These are phyloP conservation scores for Synaphobranchus kaupii DNA, from an alignment of 2,797 vertebrate species.

Conservation along the genomic window DNA sequence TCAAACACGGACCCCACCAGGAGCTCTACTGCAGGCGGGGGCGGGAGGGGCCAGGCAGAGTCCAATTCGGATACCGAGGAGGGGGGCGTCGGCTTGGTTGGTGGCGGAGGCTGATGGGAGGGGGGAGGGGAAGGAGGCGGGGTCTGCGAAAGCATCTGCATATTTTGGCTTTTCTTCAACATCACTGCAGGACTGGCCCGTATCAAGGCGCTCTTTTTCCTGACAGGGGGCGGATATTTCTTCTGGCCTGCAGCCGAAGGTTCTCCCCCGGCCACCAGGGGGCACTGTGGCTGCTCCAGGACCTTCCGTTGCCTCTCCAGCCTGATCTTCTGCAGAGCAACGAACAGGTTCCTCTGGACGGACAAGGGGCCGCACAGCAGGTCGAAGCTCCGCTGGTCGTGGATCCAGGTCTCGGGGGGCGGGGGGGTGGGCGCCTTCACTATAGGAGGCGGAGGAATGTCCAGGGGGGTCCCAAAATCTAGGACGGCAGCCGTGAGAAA, in stretches of 20 bases:
- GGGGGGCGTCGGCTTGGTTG: constrained; percentile 59
- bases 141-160: constrained; percentile 21
- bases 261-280: constrained; percentile 36
- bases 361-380: constrained; percentile 72
- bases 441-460: constrained; percentile 88
- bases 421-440: constrained; percentile 86
- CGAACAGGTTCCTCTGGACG: constrained; percentile 55
- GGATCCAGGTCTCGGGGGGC: constrained; percentile 80
- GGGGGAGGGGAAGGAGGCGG: constrained; percentile 76
- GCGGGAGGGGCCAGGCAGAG: constrained; percentile 75
- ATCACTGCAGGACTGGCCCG: not conserved
- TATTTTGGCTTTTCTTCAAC: constrained; percentile 24
- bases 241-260: constrained; percentile 49
- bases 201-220: constrained; percentile 28
- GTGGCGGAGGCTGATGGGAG: constrained; percentile 72
- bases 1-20: constrained; percentile 65
- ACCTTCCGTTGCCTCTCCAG: constrained; percentile 58
- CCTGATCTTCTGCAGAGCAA: constrained; percentile 65
- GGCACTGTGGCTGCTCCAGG: constrained; percentile 46
- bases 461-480: constrained; percentile 64
- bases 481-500: not conserved
- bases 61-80: constrained; percentile 49
- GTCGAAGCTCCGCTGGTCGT: constrained; percentile 67
- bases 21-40: constrained; percentile 67
- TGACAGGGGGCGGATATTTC: constrained; percentile 36